Percentiles rank a stretch among this genome's conserved stretches.
These are phyloP conservation scores for Drosophila recens DNA, from an alignment of 2,888 invertebrate species.

Conservation along the genomic window DNA sequence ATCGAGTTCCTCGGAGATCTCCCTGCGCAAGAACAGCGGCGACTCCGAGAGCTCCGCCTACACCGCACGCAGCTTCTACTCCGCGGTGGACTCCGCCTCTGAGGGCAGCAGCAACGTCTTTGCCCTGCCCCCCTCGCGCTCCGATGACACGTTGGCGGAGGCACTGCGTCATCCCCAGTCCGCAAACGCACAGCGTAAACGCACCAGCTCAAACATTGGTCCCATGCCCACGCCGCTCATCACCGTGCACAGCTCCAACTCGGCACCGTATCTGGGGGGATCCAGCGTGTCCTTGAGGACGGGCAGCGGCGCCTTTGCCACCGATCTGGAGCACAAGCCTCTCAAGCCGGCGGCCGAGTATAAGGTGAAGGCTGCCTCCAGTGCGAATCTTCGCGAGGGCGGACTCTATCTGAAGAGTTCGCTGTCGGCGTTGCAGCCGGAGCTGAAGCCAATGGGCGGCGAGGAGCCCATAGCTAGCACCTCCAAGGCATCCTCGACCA, in stretches of 20 bases:
- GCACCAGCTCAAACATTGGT: conserved; percentile 87
- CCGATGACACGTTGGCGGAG: conserved; percentile 90
- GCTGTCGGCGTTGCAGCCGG: conserved; percentile 86
- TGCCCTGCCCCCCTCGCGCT: conserved; percentile 91
- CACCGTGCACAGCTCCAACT: conserved; percentile 83
- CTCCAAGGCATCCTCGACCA: conserved; percentile 73
- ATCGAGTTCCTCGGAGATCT: conserved; percentile 81
- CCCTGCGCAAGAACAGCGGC: conserved; percentile 87
- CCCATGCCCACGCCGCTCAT: conserved; percentile 68
- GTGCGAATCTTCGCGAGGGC: conserved; percentile 84
- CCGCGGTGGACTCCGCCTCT: conserved; percentile 76
- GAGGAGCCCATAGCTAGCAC: conserved; percentile 70
- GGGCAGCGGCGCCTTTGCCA: conserved; percentile 60
- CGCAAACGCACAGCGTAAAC: conserved; percentile 86
- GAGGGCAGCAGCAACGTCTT: conserved; percentile 71
- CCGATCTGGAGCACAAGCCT: conserved; percentile 70
- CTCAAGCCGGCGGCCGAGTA: conserved; percentile 59
- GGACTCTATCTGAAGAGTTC: conserved; percentile 86
- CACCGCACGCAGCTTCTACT: conserved; percentile 85
- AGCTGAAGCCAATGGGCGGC: conserved; percentile 84
- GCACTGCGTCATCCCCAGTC: conserved; percentile 86
- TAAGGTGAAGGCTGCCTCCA: conserved; percentile 68
- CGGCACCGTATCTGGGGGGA: conserved; percentile 88
- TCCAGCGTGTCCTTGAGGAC: conserved; percentile 73
- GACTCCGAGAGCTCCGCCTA: conserved; percentile 87